phyloP scores from a whole-genome alignment of 2,113 vertebrate genomes.

The Charina bottae region DNA sequence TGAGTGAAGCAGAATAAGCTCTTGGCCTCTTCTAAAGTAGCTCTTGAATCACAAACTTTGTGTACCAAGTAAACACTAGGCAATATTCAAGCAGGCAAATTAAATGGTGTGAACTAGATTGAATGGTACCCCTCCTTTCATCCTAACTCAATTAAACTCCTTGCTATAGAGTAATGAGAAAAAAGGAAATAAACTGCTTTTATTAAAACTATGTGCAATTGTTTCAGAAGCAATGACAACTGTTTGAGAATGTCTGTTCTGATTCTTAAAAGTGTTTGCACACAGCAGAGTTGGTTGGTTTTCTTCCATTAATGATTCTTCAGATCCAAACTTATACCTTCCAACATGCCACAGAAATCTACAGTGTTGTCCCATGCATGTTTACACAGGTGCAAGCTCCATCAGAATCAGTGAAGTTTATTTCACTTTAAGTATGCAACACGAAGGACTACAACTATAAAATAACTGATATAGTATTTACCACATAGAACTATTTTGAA shows the following conservation, averaged over 20 bases:
- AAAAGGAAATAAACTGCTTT: not conserved
- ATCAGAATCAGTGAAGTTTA: not conserved
- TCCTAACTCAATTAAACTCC: not conserved
- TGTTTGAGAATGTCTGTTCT: not conserved
- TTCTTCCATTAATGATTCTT: not conserved
- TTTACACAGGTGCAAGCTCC: not conserved
- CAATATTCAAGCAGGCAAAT: not conserved
- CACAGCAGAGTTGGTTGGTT: not conserved
- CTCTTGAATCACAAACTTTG: not conserved
- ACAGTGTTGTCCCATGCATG: not conserved
- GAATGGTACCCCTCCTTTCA: not conserved
- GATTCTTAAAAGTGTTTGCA: not conserved
- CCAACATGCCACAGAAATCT: not conserved
- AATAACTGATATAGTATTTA: not conserved
- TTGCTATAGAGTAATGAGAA: not conserved
- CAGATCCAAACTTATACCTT: not conserved
- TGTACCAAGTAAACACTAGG: not conserved
- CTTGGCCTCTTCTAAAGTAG: not conserved
- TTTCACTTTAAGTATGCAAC: not conserved
- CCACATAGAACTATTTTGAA: not conserved
- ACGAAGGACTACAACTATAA: not conserved
- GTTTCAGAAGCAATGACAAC: not conserved
- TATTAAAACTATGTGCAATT: not conserved
- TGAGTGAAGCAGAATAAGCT: not conserved
- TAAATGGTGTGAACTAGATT: not conserved